phyloP scores from a whole-genome alignment of 1,140 invertebrate genomes.

The Helicorthomorpha holstii region DNA sequence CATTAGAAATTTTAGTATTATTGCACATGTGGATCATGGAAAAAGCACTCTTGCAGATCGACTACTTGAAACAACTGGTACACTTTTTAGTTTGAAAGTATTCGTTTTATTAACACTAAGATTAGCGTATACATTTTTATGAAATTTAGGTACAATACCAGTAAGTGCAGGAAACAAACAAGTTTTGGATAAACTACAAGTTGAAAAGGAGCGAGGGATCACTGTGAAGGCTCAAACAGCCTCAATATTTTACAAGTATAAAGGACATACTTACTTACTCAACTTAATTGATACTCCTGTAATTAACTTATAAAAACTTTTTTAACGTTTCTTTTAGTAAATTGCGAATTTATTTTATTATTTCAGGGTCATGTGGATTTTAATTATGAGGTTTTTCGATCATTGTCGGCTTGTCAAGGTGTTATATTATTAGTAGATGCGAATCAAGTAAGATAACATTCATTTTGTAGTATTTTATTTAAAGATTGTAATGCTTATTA shows the following conservation, averaged over 20 bases:
- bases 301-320: slow-evolving; percentile 3
- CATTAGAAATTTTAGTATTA: slow-evolving; percentile 88
- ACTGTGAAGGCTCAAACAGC: slow-evolving; percentile 97
- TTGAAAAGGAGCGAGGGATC: slow-evolving; percentile 89
- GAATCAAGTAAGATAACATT: slow-evolving; percentile 44
- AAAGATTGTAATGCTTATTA: slow-evolving; percentile 1
- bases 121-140: not conserved
- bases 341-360: not conserved
- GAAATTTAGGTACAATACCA: slow-evolving; percentile 44
- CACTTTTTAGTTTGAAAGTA: not conserved
- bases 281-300: slow-evolving; percentile 93
- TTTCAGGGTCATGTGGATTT: slow-evolving; percentile 88
- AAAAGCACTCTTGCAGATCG: slow-evolving; percentile 92
- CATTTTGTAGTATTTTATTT: not conserved
- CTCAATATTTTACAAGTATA: slow-evolving; percentile 54
- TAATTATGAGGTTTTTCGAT: slow-evolving; percentile 75
- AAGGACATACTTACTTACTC: slow-evolving; percentile 51
- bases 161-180: slow-evolving; percentile 48
- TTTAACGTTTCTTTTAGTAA: slow-evolving; percentile 3
- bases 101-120: not conserved
- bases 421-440: slow-evolving; percentile 90
- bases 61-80: slow-evolving; percentile 69
- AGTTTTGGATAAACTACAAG: slow-evolving; percentile 70
- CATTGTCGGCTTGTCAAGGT: slow-evolving; percentile 81
- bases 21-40: slow-evolving; percentile 95